These are phyloP conservation scores for Pollicipes pollicipes DNA, from an alignment of 1,140 invertebrate species.

Conservation along the genomic window DNA sequence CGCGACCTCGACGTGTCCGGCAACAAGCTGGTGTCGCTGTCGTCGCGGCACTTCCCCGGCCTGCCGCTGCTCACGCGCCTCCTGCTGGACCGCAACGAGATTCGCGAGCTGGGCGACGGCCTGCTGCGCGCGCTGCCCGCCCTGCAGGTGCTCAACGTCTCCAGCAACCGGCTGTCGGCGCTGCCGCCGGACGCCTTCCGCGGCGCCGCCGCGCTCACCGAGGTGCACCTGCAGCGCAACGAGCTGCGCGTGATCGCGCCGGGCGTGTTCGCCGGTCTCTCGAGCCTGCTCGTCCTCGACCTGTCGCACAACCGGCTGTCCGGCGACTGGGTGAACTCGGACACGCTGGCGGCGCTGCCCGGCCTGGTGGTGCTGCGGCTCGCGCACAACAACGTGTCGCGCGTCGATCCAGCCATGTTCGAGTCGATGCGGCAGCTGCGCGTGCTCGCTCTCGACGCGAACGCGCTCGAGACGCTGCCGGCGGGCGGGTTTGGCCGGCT, in stretches of 20 bases:
- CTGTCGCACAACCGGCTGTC: slow-evolving; percentile 63
- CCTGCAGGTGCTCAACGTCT: slow-evolving; percentile 58
- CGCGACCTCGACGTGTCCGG: slow-evolving; percentile 55
- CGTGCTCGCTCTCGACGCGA: slow-evolving; percentile 68
- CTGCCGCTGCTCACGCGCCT: slow-evolving; percentile 16
- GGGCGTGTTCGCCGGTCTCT: slow-evolving; percentile 51
- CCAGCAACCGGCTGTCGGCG: slow-evolving; percentile 53
- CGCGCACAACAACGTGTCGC: slow-evolving; percentile 65
- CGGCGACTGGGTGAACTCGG: slow-evolving; percentile 52
- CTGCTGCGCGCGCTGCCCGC: slow-evolving; percentile 24
- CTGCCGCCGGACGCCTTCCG: slow-evolving; percentile 51
- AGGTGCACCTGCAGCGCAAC: slow-evolving; percentile 59
- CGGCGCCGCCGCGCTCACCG: slow-evolving; percentile 32
- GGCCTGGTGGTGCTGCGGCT: slow-evolving; percentile 68
- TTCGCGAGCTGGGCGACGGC: slow-evolving; percentile 18
- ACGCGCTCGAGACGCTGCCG: slow-evolving; percentile 34
- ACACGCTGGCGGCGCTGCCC: slow-evolving; percentile 63
- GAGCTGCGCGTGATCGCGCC: slow-evolving; percentile 48
- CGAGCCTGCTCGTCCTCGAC: slow-evolving; percentile 56
- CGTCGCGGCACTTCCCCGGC: slow-evolving; percentile 29
- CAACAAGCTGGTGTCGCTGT: slow-evolving; percentile 54
- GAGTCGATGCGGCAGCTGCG: slow-evolving; percentile 71
- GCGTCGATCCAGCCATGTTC: slow-evolving; percentile 64
- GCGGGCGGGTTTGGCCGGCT: slow-evolving; percentile 55
- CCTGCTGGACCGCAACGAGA: slow-evolving; percentile 18